phyloP scores from a whole-genome alignment of 2,797 vertebrate species.

The Xiphorhynchus erythropygius region DNA sequence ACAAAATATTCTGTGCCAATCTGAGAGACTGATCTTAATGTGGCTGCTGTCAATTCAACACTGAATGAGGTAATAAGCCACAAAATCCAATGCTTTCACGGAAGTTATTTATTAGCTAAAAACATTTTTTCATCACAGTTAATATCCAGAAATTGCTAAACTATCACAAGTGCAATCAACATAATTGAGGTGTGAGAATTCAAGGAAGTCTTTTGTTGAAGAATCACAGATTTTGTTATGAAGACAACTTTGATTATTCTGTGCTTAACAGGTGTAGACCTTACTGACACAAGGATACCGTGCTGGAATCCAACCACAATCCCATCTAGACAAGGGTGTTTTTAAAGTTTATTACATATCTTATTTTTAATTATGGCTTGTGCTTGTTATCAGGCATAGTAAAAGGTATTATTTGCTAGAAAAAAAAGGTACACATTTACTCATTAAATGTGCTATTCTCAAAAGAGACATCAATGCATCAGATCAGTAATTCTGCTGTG shows the following conservation, averaged over 20 bases:
- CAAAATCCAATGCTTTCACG: background rate
- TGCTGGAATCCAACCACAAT: background rate
- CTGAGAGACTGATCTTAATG: background rate
- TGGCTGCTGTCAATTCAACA: background rate
- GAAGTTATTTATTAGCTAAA: conserved; percentile 55
- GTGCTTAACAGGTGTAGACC: background rate
- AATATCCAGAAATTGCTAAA: background rate
- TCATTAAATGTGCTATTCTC: background rate
- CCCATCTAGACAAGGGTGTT: background rate
- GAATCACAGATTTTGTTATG: conserved; percentile 20
- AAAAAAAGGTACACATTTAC: background rate
- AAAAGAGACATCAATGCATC: background rate
- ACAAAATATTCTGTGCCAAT: background rate
- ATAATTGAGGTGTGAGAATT: conserved; percentile 22
- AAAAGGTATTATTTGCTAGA: background rate
- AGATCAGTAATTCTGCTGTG: background rate
- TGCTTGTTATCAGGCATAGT: conserved; percentile 4
- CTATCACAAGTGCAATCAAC: background rate
- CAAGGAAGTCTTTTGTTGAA: conserved; percentile 24
- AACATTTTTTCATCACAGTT: background rate
- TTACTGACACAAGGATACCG: background rate
- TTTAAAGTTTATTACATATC: background rate
- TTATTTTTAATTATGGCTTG: background rate
- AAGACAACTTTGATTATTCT: conserved; percentile 12
- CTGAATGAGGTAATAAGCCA: background rate